Conservation (phyloP, 2,888 invertebrate genomes). For the Eudemis profundana region DNA sequence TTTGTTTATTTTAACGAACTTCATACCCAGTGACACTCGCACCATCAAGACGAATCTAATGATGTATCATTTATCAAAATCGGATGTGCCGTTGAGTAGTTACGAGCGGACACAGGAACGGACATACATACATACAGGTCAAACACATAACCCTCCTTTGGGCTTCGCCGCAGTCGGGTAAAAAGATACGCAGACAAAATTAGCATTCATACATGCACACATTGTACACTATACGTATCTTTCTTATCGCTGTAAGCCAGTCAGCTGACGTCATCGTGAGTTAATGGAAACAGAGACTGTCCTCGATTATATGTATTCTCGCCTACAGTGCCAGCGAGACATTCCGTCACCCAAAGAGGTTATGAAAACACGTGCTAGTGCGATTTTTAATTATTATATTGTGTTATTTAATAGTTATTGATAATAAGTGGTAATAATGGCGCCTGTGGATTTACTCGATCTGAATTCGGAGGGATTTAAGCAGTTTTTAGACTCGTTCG, state of each 20-base stretch:
- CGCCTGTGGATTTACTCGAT: slow-evolving; percentile 72
- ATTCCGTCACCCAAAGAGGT: slow-evolving; percentile 62
- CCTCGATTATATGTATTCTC: slow-evolving; percentile 59
- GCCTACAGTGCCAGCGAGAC: slow-evolving; percentile 64
- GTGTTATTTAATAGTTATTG: not conserved
- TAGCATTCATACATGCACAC: not conserved
- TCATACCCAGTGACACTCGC: too few relatives aligned
- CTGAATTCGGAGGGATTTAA: slow-evolving; percentile 75
- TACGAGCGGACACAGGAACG: too few relatives aligned
- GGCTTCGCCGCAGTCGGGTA: too few relatives aligned
- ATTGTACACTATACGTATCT: too few relatives aligned
- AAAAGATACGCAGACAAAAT: not conserved
- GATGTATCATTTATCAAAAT: too few relatives aligned
- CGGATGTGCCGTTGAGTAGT: too few relatives aligned
- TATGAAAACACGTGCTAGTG: slow-evolving; percentile 65
- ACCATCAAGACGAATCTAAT: too few relatives aligned
- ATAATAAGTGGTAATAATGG: slow-evolving; percentile 52
- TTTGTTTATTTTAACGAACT: too few relatives aligned
- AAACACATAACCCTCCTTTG: too few relatives aligned
- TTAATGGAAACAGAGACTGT: slow-evolving; percentile 55
- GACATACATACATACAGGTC: too few relatives aligned
- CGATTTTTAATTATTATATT: not conserved
- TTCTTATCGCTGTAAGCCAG: not conserved
- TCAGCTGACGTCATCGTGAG: not conserved
- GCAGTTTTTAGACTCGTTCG: slow-evolving; percentile 86